Evolutionary conservation across 2,888 invertebrate species (phyloP).

Genomic region (Xestia xanthographa): DNA sequence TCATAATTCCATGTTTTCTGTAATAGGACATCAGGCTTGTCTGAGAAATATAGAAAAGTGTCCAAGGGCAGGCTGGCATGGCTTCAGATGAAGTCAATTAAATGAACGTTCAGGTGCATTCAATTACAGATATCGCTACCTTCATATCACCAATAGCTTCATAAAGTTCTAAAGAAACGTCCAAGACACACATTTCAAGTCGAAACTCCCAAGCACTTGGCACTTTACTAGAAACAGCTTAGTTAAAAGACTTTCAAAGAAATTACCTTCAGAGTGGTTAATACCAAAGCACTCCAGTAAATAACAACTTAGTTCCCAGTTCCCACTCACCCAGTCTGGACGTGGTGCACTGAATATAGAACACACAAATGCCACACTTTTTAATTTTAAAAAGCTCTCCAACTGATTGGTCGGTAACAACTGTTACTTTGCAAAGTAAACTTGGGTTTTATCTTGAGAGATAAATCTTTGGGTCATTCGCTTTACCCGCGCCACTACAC

Average conservation of each 20-base stretch:
- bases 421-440: conserved; percentile 70
- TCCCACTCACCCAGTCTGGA: conserved; percentile 67
- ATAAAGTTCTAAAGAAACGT: not conserved
- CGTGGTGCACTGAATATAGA: conserved; percentile 71
- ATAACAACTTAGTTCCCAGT: conserved; percentile 77
- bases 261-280: conserved; percentile 71
- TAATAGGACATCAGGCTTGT: not conserved
- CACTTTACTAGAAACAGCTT: conserved; percentile 49
- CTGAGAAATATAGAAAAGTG: not conserved
- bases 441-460: conserved; percentile 69
- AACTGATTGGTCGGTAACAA: conserved; percentile 77
- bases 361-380: conserved; percentile 79
- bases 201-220: conserved; percentile 21
- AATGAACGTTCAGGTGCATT: not conserved
- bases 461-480: conserved; percentile 74
- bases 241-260: conserved; percentile 72
- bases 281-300: conserved; percentile 76
- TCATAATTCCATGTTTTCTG: not conserved
- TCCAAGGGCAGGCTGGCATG: no score
- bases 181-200: conserved; percentile 34
- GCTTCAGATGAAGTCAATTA: not conserved
- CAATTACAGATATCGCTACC: not conserved
- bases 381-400: conserved; percentile 84
- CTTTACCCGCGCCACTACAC: conserved; percentile 54
- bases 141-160: not conserved